Conservation (phyloP, 2,797 vertebrate genomes). For the Malurus leucopterus region DNA sequence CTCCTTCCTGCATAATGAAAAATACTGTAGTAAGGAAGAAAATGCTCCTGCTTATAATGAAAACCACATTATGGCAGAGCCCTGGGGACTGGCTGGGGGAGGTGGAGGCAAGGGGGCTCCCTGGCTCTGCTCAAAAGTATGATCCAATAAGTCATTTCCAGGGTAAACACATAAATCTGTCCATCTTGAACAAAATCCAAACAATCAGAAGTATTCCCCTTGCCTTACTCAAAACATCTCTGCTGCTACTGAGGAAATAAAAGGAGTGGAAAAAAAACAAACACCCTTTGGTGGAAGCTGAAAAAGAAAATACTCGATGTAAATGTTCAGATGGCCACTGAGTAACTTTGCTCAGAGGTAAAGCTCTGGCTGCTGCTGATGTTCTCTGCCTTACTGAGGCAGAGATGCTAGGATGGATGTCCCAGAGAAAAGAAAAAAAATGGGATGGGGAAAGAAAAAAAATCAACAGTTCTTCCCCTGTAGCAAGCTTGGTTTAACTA, state of each 20-base stretch:
- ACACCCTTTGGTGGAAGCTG: background rate
- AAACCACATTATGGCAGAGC: constrained; percentile 51
- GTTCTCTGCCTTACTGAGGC: background rate
- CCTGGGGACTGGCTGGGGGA: constrained; percentile 28
- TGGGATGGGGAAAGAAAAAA: background rate
- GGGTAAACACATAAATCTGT: constrained; percentile 57
- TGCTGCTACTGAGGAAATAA: constrained; percentile 38
- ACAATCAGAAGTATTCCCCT: constrained; percentile 37
- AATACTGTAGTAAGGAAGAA: constrained; percentile 21
- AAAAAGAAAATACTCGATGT: background rate
- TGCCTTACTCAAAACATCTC: constrained; percentile 15
- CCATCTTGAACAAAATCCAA: constrained; percentile 31
- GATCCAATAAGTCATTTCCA: constrained; percentile 63
- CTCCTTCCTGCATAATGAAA: background rate
- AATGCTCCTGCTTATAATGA: constrained; percentile 50
- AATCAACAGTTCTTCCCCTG: background rate
- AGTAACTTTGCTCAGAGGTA: background rate
- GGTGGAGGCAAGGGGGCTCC: constrained; percentile 41
- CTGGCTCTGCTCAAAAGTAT: constrained; percentile 49
- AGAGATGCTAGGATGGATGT: background rate
- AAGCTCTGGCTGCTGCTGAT: background rate
- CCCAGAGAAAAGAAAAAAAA: background rate
- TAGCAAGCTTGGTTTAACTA: constrained; percentile 14
- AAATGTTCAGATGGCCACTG: background rate
- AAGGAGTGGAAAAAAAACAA: constrained; percentile 22